Conservation (phyloP, 2,113 vertebrate species). For the Heterotis niloticus region DNA sequence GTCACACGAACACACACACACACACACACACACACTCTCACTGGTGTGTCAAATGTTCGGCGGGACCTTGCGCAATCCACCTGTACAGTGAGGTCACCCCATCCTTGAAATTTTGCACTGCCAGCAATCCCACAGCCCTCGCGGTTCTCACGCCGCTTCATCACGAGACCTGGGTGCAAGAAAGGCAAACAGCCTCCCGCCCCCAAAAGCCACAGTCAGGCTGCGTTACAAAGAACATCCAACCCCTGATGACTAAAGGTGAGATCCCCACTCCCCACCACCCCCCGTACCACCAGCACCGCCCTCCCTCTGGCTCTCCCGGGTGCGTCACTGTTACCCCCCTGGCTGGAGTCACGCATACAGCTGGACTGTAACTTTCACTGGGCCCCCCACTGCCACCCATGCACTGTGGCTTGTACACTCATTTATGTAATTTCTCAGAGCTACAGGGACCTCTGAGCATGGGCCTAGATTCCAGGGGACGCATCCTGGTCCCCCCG, state of each 20-base stretch:
- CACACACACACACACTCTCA: neutral
- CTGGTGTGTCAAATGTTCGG: neutral
- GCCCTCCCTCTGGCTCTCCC: no score
- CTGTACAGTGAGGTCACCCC: neutral
- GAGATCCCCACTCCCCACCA: neutral
- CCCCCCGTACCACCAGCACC: no score
- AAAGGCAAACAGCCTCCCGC: neutral
- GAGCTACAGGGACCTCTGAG: no score
- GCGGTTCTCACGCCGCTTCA: neutral
- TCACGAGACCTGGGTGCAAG: neutral
- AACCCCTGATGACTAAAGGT: constrained; percentile 8
- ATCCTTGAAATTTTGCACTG: neutral
- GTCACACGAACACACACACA: constrained; percentile 13
- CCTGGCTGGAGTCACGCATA: constrained; percentile 10
- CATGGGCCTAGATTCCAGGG: no score
- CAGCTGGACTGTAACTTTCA: neutral
- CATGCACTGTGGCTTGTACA: no score
- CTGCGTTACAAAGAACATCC: neutral
- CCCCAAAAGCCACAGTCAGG: neutral
- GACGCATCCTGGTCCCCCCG: no score
- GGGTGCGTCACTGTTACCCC: neutral
- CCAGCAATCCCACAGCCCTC: neutral
- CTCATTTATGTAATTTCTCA: neutral
- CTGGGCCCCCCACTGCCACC: neutral
- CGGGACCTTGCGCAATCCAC: neutral